These are phyloP conservation scores for Xestia rhomboidea DNA, from an alignment of 2,888 invertebrate species.

Conservation along the genomic window DNA sequence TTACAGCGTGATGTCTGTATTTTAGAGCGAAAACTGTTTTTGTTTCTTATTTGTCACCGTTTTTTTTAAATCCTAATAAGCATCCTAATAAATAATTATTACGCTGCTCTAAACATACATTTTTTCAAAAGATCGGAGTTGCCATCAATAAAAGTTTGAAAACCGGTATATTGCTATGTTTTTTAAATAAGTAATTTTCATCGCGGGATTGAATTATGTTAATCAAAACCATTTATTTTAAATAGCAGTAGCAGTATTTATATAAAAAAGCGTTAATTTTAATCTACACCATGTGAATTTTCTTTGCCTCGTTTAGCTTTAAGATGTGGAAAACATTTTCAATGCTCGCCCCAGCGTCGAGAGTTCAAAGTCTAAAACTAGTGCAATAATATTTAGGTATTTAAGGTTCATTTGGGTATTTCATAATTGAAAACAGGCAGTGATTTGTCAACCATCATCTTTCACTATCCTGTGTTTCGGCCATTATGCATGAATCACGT, in stretches of 20 bases:
- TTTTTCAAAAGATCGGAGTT: not conserved
- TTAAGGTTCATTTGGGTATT: not conserved
- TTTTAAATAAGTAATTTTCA: not conserved
- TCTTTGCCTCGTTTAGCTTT: not conserved
- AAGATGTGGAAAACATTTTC: not conserved
- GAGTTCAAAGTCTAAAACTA: not conserved
- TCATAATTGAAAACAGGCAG: not conserved
- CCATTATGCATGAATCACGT: not conserved
- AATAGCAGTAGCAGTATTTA: not conserved
- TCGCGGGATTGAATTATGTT: not conserved
- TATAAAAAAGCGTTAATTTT: not conserved
- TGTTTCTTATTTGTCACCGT: not conserved
- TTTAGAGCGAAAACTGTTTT: constrained; percentile 33
- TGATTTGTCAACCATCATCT: not conserved
- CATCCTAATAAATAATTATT: not conserved
- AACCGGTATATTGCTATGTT: not conserved
- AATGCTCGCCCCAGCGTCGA: not conserved
- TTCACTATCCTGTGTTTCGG: not conserved
- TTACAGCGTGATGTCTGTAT: constrained; percentile 35
- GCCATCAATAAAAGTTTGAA: not conserved
- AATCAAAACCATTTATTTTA: not conserved
- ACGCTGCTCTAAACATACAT: not conserved
- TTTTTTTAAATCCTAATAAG: not conserved
- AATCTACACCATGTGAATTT: not conserved
- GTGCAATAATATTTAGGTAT: not conserved